phyloP scores from a whole-genome alignment of 2,888 invertebrate genomes.

The Leptopilina drosophilae region DNA sequence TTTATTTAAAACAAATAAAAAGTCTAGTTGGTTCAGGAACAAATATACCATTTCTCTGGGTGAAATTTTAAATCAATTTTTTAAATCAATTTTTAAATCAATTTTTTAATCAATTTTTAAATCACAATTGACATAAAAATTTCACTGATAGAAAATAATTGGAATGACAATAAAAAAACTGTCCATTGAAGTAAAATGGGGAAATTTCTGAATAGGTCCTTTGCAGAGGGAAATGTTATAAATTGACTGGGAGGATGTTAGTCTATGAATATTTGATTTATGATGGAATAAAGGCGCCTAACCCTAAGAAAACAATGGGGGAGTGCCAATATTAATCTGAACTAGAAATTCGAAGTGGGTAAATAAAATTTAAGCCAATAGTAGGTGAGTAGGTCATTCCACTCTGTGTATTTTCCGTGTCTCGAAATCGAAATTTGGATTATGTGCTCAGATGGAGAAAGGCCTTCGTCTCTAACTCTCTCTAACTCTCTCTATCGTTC shows the following conservation, averaged over 20 bases:
- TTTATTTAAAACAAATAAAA: too few species aligned
- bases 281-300: slow-evolving; percentile 22
- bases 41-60: too few species aligned
- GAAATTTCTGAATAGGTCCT: neutral
- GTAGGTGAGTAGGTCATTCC: slow-evolving; percentile 21
- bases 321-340: slow-evolving; percentile 35
- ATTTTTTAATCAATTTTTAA: too few species aligned
- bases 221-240: neutral
- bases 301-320: slow-evolving; percentile 30
- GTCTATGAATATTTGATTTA: slow-evolving; percentile 35
- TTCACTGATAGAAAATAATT: too few species aligned
- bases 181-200: neutral
- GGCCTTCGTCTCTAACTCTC: slow-evolving; percentile 41
- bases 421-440: slow-evolving; percentile 56
- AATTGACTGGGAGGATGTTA: slow-evolving; percentile 15
- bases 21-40: too few species aligned
- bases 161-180: neutral
- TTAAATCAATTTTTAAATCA: too few species aligned
- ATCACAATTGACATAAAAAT: too few species aligned
- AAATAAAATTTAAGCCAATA: slow-evolving; percentile 1
- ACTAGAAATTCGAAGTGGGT: slow-evolving; percentile 26
- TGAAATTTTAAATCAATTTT: too few species aligned
- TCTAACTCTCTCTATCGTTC: slow-evolving; percentile 45
- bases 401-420: slow-evolving; percentile 49
- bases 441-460: slow-evolving; percentile 47